Evolutionary conservation across 2,888 invertebrate genomes (phyloP), one percentile per base, ranked within the genome.

Genomic region (Cephus pygmeus): DNA sequence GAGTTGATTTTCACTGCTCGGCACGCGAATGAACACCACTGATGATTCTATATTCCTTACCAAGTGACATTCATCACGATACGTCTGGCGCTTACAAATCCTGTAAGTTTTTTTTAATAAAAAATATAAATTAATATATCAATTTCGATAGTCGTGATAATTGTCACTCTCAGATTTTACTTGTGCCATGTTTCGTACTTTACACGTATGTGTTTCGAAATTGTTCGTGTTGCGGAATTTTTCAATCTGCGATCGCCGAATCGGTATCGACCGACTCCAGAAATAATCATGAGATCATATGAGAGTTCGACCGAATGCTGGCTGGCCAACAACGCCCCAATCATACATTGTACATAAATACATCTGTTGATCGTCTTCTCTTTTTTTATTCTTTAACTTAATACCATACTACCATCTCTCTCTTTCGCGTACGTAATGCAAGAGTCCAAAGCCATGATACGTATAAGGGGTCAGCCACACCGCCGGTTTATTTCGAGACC

Each of bases 401-500:
- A 56, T 56, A 23, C 56, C 9, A 56, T 56, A 56, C 23, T 56
- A 23, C 23, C 6, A 1, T 56, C 36, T 71, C n/a, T 36, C 33
- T 31, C 73, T 35, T 69, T 23, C 23, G 9, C 56, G 23, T 56
- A 56, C 23, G 23, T 56, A 56, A 56, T 9, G 56, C 56, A 9
- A 23, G 56, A 23, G 56, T 23, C 56, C 56, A 56, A 23, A 56
- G 56, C 23, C 56, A 23, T 9, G 56, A 56, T 56, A 56, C 75
- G 76, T 73, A 75, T 82, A 76, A 82, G 79, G 81, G 83, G 83
- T 83, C 82, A 84, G 81, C 81, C 75, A 83, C 82, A 84, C 81
- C 79, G 81, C 69, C 36, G 79, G 84, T 84, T 56, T 85, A 83
- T 85, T 85, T 85, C 81, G 79, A 84, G 85, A 79, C 77, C 79